A percentile compares a stretch with the other conserved stretches of the same genome.
Evolutionary conservation across 92 coral and sea anemone species (phyloP).

Genomic region (Pocillopora meandrina): DNA sequence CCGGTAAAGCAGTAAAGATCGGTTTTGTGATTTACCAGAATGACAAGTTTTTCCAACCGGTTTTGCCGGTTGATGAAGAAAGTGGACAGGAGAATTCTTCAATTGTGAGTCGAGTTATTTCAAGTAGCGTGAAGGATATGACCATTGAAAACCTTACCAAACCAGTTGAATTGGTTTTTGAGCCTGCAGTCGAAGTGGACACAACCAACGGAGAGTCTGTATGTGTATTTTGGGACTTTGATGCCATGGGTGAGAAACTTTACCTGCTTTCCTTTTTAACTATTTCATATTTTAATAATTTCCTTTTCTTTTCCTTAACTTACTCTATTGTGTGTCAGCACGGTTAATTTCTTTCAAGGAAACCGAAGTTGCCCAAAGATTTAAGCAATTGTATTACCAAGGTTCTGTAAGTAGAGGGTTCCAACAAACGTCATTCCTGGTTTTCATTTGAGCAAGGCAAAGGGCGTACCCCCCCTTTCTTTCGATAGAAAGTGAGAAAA

Average conservation of each 20-base stretch:
- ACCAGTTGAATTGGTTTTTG: conserved; percentile 60
- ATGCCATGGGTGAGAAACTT: conserved; percentile 41
- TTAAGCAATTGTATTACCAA: too few species aligned
- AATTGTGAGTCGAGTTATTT: conserved; percentile 58
- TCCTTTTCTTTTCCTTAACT: too few species aligned
- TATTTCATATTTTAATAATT: neutral
- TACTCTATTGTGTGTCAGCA: too few species aligned
- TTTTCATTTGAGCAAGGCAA: too few species aligned
- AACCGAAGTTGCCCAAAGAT: too few species aligned
- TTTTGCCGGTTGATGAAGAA: conserved; percentile 41
- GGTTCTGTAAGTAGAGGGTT: too few species aligned
- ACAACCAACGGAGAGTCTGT: conserved; percentile 12
- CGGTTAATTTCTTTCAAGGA: too few species aligned
- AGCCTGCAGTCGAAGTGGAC: conserved; percentile 18
- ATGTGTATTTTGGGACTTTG: conserved; percentile 65
- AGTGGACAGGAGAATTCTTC: neutral
- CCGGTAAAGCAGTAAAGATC: conserved; percentile 48
- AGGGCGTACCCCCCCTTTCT: too few species aligned
- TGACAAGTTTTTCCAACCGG: conserved; percentile 75
- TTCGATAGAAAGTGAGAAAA: too few species aligned
- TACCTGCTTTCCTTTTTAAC: neutral
- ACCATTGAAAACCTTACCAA: conserved; percentile 44
- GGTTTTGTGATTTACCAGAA: conserved; percentile 76
- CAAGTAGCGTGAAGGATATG: conserved; percentile 54
- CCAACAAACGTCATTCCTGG: too few species aligned